These are phyloP conservation scores for Drosophila stalkeri DNA, from an alignment of 2,888 invertebrate species.

Conservation along the genomic window DNA sequence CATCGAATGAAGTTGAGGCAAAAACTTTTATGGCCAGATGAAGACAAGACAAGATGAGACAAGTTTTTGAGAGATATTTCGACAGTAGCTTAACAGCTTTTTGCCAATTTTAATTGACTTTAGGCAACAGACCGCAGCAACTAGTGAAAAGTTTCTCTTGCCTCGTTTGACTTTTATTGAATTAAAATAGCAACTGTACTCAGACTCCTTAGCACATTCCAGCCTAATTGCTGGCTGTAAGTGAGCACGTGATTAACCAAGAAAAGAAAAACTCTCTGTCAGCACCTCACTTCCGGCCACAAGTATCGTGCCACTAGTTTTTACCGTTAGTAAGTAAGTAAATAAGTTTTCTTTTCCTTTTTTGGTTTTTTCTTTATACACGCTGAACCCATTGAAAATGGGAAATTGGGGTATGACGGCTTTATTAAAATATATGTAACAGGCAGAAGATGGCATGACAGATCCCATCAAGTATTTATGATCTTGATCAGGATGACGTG, in stretches of 20 bases:
- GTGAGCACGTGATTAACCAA: slow-evolving; percentile 71
- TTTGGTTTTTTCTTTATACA: not conserved
- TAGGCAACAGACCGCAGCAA: slow-evolving; percentile 70
- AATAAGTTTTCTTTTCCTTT: slow-evolving; percentile 38
- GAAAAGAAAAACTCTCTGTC: slow-evolving; percentile 47
- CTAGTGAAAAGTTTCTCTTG: slow-evolving; percentile 35
- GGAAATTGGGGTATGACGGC: not conserved
- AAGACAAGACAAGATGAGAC: slow-evolving; percentile 32
- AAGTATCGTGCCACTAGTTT: slow-evolving; percentile 58
- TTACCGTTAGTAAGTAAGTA: slow-evolving; percentile 11
- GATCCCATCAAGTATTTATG: not conserved
- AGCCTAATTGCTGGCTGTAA: slow-evolving; percentile 63
- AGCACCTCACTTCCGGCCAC: slow-evolving; percentile 61
- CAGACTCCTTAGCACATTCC: not conserved
- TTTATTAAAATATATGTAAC: not conserved
- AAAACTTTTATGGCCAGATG: slow-evolving; percentile 63
- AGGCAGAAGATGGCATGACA: too few species aligned
- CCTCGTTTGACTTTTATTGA: slow-evolving; percentile 77
- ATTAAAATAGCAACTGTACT: slow-evolving; percentile 63
- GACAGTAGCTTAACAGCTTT: slow-evolving; percentile 35
- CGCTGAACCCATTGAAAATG: not conserved
- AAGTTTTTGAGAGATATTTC: slow-evolving; percentile 5
- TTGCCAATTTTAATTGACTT: slow-evolving; percentile 76
- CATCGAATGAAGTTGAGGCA: slow-evolving; percentile 14
- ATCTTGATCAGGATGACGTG: not conserved